Conservation (phyloP, 2,888 invertebrate genomes). For the Scelioninae gen. 1 region DNA sequence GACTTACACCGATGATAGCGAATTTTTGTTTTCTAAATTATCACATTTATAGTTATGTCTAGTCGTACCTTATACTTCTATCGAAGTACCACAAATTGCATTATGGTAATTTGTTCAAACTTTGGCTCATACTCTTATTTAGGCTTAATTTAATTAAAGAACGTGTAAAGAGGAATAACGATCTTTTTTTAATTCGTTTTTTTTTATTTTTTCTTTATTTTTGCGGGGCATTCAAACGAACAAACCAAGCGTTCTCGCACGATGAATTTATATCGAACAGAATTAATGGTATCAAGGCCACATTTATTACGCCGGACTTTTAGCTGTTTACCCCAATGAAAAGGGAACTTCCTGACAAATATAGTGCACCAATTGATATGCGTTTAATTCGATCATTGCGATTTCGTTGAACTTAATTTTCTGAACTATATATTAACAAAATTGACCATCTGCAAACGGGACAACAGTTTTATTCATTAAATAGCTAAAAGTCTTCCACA, state of each 20-base stretch:
- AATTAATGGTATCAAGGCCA: slow-evolving; percentile 21
- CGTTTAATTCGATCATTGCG: slow-evolving; percentile 4
- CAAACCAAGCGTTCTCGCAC: slow-evolving; percentile 13
- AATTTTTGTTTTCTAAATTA: slow-evolving; percentile 6
- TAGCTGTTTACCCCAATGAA: slow-evolving; percentile 21
- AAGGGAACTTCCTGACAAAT: slow-evolving; percentile 27
- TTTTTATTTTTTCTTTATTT: slow-evolving; percentile 1
- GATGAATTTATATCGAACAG: slow-evolving; percentile 5
- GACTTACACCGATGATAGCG: slow-evolving; percentile 29
- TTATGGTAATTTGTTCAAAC: slow-evolving; percentile 7
- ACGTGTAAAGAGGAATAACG: too few species aligned
- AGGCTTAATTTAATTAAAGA: slow-evolving; percentile 2
- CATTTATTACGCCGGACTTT: slow-evolving; percentile 24
- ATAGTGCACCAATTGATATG: slow-evolving; percentile 26
- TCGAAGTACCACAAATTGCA: slow-evolving; percentile 1
- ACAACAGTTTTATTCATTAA: too few species aligned
- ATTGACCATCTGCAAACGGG: too few species aligned
- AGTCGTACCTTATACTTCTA: slow-evolving; percentile 47
- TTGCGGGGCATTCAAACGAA: slow-evolving; percentile 4
- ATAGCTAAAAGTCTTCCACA: too few species aligned
- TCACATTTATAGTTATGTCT: slow-evolving; percentile 46
- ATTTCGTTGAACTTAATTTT: background rate
- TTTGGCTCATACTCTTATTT: slow-evolving; percentile 8
- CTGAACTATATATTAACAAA: too few species aligned
- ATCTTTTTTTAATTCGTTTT: background rate